Base-by-base conservation (phyloP, 2,113 vertebrate species). In the Corvus hawaiiensis region DNA sequence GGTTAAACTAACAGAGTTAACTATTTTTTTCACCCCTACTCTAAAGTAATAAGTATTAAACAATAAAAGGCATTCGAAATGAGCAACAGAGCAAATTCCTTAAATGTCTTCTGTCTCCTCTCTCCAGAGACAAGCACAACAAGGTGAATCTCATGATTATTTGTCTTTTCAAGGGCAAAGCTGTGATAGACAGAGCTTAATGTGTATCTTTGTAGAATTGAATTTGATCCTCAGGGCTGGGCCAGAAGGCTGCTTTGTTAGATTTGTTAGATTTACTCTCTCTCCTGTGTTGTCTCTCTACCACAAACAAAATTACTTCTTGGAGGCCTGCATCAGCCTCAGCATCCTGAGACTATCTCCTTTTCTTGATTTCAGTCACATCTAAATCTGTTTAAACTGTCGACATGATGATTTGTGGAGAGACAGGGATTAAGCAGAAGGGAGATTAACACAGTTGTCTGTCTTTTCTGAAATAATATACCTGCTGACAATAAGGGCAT, bases 141-240 rank as follows among this genome's bases (percentile, higher is more conserved):
- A 62, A 97, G 94, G 94, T 96, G 89, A 97, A 93, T 97, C 97
- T 98, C 98, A 98, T 98, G 98, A 97, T 97, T 98, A 98, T 98
- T 98, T 98, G 93, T 97, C 94, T 98, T 97, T 98, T 98, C 98
- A 99, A 98, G 98, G 98, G 97, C 98, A 98, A 98, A 95, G 96
- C 92, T 96, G 97, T 98, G 98, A 98, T 98, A 98, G 98, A 98
- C 98, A 98, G 97, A 98, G 98, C 98, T 99, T 98, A 98, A 98
- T 98, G 98, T 98, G 98, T 98, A 98, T 98, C 98, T 98, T 98
- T 94, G 97, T 98, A 98, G 98, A 98, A 99, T 98, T 99, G 98
- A 97, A 98, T 99, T 98, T 98, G 98, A 98, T 99, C 98, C 98
- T 98, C 95, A 97, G 97, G 98, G 98, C 98, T 98, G 97, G 98